Conservation (phyloP, 2,888 invertebrate species). For the Erynnis tages region DNA sequence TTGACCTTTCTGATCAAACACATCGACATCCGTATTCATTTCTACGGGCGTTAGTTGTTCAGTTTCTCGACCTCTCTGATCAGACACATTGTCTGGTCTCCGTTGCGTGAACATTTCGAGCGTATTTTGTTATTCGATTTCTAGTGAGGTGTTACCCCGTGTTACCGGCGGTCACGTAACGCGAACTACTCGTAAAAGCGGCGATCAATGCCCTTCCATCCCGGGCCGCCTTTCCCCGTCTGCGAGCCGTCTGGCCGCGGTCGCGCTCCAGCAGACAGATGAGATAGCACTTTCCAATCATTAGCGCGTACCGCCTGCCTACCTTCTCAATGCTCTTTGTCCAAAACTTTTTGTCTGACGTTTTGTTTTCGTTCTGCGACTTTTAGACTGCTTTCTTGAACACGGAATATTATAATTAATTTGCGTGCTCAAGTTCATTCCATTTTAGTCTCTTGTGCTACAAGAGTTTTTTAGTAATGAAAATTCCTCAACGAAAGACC, state of each 20-base stretch:
- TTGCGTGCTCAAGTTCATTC: too few relatives aligned
- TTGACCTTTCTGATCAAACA: too few relatives aligned
- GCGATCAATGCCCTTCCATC: slow-evolving; percentile 48
- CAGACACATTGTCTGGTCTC: too few relatives aligned
- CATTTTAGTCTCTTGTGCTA: too few relatives aligned
- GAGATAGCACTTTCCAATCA: slow-evolving; percentile 25
- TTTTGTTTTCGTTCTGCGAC: neutral
- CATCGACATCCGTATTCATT: too few relatives aligned
- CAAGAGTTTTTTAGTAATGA: too few relatives aligned
- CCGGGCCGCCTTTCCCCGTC: slow-evolving; percentile 66
- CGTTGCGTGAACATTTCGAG: too few relatives aligned
- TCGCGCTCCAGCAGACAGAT: slow-evolving; percentile 21
- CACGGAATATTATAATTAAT: too few relatives aligned
- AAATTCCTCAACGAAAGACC: too few relatives aligned
- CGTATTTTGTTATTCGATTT: neutral
- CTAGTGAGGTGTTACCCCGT: slow-evolving; percentile 10
- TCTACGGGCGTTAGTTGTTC: too few relatives aligned
- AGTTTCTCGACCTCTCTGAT: too few relatives aligned
- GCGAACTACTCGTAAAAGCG: slow-evolving; percentile 30
- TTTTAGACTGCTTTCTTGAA: too few relatives aligned
- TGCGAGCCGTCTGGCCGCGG: slow-evolving; percentile 55
- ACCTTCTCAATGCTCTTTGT: neutral
- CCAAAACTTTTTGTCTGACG: neutral
- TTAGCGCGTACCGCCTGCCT: slow-evolving; percentile 6
- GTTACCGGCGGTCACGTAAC: slow-evolving; percentile 17